Conservation (phyloP, 2,113 vertebrate genomes). For the Tor tambroides region DNA sequence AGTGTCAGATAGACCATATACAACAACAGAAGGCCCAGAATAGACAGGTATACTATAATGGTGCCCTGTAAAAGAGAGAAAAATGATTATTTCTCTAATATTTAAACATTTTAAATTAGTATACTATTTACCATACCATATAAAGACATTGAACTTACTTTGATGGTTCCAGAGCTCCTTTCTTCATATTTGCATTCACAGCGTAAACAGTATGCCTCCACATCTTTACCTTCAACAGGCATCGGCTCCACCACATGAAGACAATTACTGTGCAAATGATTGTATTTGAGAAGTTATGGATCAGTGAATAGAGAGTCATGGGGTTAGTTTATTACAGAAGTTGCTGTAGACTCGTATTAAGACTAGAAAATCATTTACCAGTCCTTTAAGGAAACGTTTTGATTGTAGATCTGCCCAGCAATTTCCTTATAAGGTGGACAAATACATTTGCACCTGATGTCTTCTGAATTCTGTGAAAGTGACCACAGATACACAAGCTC, state of each 20-base stretch:
- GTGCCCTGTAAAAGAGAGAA: slow-evolving; percentile 80
- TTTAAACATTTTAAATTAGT: too few species aligned
- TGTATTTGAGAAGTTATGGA: not conserved
- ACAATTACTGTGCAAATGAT: slow-evolving; percentile 79
- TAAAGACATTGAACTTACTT: slow-evolving; percentile 74
- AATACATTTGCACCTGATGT: slow-evolving; percentile 97
- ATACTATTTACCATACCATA: not conserved
- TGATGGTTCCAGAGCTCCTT: slow-evolving; percentile 96
- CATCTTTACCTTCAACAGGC: slow-evolving; percentile 93
- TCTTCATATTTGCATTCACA: slow-evolving; percentile 99
- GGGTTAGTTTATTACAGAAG: not conserved
- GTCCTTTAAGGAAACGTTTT: slow-evolving; percentile 97
- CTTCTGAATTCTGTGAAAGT: slow-evolving; percentile 87
- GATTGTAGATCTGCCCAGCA: slow-evolving; percentile 90
- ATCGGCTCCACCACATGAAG: slow-evolving; percentile 96
- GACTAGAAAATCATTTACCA: slow-evolving; percentile 79
- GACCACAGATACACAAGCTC: not conserved
- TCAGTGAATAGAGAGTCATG: not conserved
- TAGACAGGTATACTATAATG: slow-evolving; percentile 96
- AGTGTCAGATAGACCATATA: slow-evolving; percentile 99
- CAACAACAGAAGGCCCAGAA: slow-evolving; percentile 92
- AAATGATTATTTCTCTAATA: not conserved
- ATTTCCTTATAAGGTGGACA: slow-evolving; percentile 96
- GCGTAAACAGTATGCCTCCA: slow-evolving; percentile 96
- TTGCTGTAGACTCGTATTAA: not conserved